A percentile compares a stretch with the other conserved stretches of the same genome.
Conservation (phyloP, 2,888 invertebrate genomes). For the Xanthia icteritia region DNA sequence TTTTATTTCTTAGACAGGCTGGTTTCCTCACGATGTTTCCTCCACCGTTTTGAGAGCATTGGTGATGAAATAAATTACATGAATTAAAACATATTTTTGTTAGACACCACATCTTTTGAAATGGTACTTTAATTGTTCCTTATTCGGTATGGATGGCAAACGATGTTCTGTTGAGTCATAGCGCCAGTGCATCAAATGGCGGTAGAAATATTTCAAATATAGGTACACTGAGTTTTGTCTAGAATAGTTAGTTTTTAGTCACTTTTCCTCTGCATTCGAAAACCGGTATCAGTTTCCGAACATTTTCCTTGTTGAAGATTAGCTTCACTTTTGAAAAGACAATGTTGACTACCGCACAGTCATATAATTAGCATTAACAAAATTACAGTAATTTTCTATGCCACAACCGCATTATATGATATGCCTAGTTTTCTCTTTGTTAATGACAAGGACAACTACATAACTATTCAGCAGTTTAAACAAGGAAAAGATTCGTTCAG, state of each 20-base stretch:
- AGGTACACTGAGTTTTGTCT: neutral
- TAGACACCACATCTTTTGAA: neutral
- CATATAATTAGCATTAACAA: slow-evolving; percentile 23
- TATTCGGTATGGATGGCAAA: slow-evolving; percentile 1
- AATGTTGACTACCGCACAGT: neutral
- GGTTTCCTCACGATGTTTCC: neutral
- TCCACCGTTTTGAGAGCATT: neutral
- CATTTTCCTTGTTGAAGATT: slow-evolving; percentile 11
- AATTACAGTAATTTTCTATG: slow-evolving; percentile 17
- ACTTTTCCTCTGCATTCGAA: neutral
- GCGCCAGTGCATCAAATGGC: neutral
- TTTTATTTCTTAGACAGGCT: neutral
- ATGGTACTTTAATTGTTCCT: neutral
- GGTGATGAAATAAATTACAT: neutral
- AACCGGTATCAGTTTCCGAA: neutral
- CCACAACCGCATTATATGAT: neutral
- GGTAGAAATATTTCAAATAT: no score
- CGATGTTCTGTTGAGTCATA: slow-evolving; percentile 11
- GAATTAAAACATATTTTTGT: neutral
- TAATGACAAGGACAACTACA: neutral
- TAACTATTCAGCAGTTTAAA: neutral
- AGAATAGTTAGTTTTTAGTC: neutral
- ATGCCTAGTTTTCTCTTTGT: slow-evolving; percentile 16
- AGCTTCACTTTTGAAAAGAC: slow-evolving; percentile 4
- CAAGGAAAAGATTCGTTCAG: neutral